Conservation (phyloP, 1,140 invertebrate species). For the Diorhabda elongata region DNA sequence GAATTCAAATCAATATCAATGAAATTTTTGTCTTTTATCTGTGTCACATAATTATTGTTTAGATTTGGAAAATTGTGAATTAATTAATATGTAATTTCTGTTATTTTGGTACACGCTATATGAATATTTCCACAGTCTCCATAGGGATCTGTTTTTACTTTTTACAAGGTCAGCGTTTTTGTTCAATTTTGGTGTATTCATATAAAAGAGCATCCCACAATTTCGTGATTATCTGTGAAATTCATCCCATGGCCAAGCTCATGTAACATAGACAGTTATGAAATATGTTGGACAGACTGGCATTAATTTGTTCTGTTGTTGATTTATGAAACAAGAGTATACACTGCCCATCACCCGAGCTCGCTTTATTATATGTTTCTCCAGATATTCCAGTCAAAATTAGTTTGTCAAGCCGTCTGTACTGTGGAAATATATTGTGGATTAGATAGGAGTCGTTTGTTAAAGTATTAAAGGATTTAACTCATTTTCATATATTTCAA, state of each 20-base stretch:
- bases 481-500: neutral
- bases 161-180: no score
- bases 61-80: no score
- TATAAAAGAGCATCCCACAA: no score
- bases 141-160: no score
- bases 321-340: neutral
- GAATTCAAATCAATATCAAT: no score
- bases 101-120: no score
- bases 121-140: no score
- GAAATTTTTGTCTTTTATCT: no score
- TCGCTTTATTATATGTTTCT: neutral
- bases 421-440: neutral
- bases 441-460: constrained; percentile 1
- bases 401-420: neutral
- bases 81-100: no score
- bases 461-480: constrained; percentile 3
- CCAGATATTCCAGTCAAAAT: neutral
- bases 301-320: constrained; percentile 3
- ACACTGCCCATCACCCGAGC: neutral
- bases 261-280: neutral
- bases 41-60: no score
- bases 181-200: no score
- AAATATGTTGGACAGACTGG: neutral
- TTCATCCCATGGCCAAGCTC: neutral
- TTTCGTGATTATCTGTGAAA: neutral